These are phyloP conservation scores for Cybosia mesomella DNA, from an alignment of 2,888 invertebrate genomes.

Conservation along the genomic window DNA sequence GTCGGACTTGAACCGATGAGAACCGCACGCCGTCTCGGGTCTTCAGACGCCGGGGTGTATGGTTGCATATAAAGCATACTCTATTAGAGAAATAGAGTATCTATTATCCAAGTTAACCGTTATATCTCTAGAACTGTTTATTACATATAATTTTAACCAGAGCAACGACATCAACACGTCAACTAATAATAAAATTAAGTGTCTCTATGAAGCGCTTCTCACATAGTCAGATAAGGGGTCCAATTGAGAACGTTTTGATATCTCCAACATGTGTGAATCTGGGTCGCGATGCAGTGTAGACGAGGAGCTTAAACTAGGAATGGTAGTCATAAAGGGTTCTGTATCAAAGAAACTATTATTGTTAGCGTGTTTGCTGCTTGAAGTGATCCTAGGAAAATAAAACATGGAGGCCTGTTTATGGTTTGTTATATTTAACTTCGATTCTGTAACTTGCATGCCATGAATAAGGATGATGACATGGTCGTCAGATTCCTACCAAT, in stretches of 20 bases:
- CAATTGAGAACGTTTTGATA: constrained; percentile 44
- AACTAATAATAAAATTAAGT: constrained; percentile 16
- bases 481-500: too few relatives aligned
- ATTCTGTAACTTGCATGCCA: too few relatives aligned
- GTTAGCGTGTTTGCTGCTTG: not conserved
- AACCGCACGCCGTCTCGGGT: too few relatives aligned
- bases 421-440: too few relatives aligned
- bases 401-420: too few relatives aligned
- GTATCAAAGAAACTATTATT: not conserved
- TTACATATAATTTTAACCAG: too few relatives aligned
- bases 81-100: too few relatives aligned
- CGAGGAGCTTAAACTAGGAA: not conserved
- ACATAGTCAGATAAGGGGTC: constrained; percentile 25
- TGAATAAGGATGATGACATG: too few relatives aligned
- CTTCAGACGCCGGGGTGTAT: too few relatives aligned
- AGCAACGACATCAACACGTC: not conserved
- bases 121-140: not conserved
- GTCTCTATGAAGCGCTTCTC: constrained; percentile 25
- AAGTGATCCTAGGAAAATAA: not conserved
- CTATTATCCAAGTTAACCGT: not conserved
- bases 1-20: too few relatives aligned
- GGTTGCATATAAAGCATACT: too few relatives aligned
- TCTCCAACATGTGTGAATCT: constrained; percentile 50
- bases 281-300: constrained; percentile 19
- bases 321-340: not conserved